These are phyloP conservation scores for Actinia equina DNA, from an alignment of 64 coral and sea anemone species.

Conservation along the genomic window DNA sequence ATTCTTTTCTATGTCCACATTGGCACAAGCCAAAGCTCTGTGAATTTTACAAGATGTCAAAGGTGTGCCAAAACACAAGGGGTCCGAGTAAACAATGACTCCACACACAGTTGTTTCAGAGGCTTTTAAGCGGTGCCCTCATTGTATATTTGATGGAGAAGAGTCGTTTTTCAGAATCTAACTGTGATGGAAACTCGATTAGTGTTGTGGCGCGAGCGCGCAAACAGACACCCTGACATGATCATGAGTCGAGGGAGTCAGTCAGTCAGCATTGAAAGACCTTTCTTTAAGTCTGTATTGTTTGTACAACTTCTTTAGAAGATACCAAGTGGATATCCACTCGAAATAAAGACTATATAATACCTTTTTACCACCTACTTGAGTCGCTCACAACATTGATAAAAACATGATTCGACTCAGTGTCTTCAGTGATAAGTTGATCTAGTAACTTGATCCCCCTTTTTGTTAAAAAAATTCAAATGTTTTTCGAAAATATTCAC, in stretches of 20 bases:
- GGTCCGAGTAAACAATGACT: constrained; percentile 42
- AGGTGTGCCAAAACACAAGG: constrained; percentile 22
- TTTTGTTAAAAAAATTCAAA: constrained; percentile 18
- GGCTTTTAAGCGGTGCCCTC: constrained; percentile 11
- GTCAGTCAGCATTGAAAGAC: not conserved
- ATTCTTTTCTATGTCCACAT: not conserved
- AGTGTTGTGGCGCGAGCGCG: constrained; percentile 4
- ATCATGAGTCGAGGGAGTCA: not conserved
- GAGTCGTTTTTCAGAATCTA: constrained; percentile 3
- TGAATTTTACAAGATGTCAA: constrained; percentile 42
- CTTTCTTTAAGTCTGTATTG: not conserved
- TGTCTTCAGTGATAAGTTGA: not conserved
- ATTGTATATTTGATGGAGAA: constrained; percentile 5
- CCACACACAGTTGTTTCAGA: constrained; percentile 25
- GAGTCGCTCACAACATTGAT: constrained; percentile 1
- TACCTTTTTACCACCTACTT: constrained; percentile 9
- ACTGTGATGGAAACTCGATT: not conserved
- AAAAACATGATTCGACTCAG: not conserved
- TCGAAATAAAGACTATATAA: not conserved
- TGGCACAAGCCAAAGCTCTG: constrained; percentile 33
- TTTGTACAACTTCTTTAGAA: constrained; percentile 13
- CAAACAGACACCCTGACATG: not conserved
- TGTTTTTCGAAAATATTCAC: constrained; percentile 6
- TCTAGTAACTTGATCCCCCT: constrained; percentile 12
- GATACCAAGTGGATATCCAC: not conserved